Conservation (phyloP, 2,888 invertebrate species). For the Lottia scabra region DNA sequence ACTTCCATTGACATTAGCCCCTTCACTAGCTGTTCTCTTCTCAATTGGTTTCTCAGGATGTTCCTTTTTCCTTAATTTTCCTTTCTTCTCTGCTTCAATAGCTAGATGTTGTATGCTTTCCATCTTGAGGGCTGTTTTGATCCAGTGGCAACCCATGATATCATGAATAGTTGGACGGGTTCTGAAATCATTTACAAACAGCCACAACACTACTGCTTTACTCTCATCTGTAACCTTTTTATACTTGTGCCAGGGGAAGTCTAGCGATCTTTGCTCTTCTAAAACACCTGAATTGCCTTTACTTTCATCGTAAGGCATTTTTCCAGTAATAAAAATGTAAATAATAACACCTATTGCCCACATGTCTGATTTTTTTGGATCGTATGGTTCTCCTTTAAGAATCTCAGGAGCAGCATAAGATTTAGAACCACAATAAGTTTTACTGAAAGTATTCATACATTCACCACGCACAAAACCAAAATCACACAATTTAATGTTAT, state of each 20-base stretch:
- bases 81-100: conserved; percentile 11
- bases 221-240: conserved; percentile 44
- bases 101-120: conserved; percentile 25
- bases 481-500: conserved; percentile 70
- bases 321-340: conserved; percentile 70
- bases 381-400: conserved; percentile 71
- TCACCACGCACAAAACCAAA: conserved; percentile 70
- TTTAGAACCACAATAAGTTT: conserved; percentile 72
- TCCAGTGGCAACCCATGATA: conserved; percentile 47
- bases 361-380: conserved; percentile 70
- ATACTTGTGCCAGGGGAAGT: conserved; percentile 63
- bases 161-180: conserved; percentile 56
- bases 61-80: conserved; percentile 6
- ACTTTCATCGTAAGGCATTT: conserved; percentile 71
- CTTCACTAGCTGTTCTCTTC: background rate
- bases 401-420: conserved; percentile 71
- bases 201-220: conserved; percentile 47
- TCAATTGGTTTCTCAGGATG: conserved; percentile 10
- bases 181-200: conserved; percentile 56
- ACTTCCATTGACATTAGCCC: background rate
- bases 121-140: conserved; percentile 32
- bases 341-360: conserved; percentile 72
- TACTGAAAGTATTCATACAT: conserved; percentile 63
- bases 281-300: conserved; percentile 64
- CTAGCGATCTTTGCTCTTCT: conserved; percentile 60